Evolutionary conservation across 1,140 invertebrate genomes (phyloP).

Genomic region (Stegodyphus dumicola): DNA sequence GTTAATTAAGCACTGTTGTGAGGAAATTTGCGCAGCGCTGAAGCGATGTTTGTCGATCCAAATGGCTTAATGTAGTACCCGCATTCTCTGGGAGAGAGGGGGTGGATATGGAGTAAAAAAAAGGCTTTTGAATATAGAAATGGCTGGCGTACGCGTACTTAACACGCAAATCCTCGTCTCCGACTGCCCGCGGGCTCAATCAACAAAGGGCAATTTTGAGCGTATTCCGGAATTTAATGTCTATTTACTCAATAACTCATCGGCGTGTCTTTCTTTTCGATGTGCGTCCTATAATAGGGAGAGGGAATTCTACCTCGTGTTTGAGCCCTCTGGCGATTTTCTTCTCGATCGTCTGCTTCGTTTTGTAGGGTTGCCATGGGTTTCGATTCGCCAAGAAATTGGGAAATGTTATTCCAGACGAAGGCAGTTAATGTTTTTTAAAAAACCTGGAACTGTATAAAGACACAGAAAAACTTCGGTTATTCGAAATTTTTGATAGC

Average conservation of each 20-base stretch:
- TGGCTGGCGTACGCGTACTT: constrained; percentile 47
- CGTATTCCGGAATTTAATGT: constrained; percentile 60
- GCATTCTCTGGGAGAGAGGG: background rate
- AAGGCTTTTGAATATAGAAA: constrained; percentile 42
- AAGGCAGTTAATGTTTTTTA: no score
- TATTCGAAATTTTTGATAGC: no score
- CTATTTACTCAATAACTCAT: constrained; percentile 60
- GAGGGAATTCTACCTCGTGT: background rate
- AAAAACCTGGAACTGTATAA: no score
- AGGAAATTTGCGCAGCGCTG: background rate
- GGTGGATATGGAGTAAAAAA: background rate
- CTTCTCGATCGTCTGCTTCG: constrained; percentile 1
- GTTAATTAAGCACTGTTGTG: background rate
- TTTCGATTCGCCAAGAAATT: background rate
- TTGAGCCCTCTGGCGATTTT: background rate
- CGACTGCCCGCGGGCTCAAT: constrained; percentile 34
- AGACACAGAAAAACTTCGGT: no score
- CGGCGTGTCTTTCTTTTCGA: constrained; percentile 35
- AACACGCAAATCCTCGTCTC: constrained; percentile 36
- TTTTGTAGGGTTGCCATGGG: constrained; percentile 30
- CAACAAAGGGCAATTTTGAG: constrained; percentile 59
- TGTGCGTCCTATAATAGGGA: background rate
- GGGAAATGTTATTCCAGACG: no score
- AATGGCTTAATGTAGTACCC: constrained; percentile 44
- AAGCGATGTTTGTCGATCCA: constrained; percentile 20